Base-by-base conservation (phyloP, 2,797 vertebrate genomes). In the Dipus sagitta region DNA sequence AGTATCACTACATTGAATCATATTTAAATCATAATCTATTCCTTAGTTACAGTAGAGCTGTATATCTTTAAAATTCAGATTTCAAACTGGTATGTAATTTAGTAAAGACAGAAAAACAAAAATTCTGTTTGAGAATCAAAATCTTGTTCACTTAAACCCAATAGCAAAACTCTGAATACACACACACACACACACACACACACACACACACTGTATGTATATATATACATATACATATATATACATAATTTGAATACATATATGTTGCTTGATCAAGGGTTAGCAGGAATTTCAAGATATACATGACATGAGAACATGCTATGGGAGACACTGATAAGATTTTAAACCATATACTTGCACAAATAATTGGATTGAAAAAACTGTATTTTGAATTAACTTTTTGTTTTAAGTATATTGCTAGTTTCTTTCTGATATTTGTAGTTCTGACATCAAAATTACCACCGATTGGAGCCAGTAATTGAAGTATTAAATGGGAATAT, bases 371-470 rank as follows among this genome's bases (percentile, higher is more conserved):
- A 52, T 95, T 81, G 89, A 67, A 7, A 71, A 30, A 26, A 75
- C 94, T 71, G 60, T 90, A 72, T 67, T 26, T 85, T 88, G 32
- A 81, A 18, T 28, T n/a, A 52, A 4, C 54, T 7, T 93, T 65
- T 90, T 65, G 24, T 64, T 88, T 34, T 78, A 86, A 75, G 78
- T 1, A 62, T 21, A 80, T 76, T 24, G 90, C 12, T 90, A n/a
- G 71, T 76, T 96, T 62, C 15, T 62, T 93, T 85, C 47, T 77
- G 1, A 71, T 65, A 26, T 90, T 10, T 77, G 12, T 84, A 75
- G 47, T 30, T 67, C 23, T 82, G 32, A 78, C n/a, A 88, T 7
- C 83, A 70, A 70, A 77, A 21, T 79, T 62, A n/a, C n/a, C 21
- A 68, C 13, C 7, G n/a, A 91, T 26, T 47, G 87, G 30, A 71